Percentiles rank a stretch among this genome's conserved stretches.
Conservation (phyloP, 2,888 invertebrate species). For the Luffia ferchaultella region DNA sequence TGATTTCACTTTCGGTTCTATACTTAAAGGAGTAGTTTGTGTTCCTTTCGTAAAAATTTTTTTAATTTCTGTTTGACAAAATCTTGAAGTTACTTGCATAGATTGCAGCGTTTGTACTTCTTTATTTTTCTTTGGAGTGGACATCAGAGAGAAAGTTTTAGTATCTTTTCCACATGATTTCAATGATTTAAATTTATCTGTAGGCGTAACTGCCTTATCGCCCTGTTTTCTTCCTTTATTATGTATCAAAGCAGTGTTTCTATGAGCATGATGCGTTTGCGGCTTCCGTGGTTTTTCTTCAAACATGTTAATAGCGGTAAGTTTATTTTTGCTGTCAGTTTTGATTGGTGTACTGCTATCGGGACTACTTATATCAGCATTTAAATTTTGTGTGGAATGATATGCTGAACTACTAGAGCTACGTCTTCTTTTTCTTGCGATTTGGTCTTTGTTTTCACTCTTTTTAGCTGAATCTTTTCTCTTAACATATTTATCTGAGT, state of each 20-base stretch:
- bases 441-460: slow-evolving; percentile 17
- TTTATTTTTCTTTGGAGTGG: neutral
- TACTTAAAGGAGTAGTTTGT: slow-evolving; percentile 16
- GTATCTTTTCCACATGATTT: neutral
- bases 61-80: slow-evolving; percentile 17
- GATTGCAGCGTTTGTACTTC: neutral
- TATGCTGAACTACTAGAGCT: slow-evolving; percentile 27
- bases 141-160: neutral
- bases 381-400: slow-evolving; percentile 36
- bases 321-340: slow-evolving; percentile 34
- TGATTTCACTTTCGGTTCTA: slow-evolving; percentile 16
- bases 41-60: slow-evolving; percentile 23
- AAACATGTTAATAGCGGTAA: slow-evolving; percentile 51
- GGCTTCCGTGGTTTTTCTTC: slow-evolving; percentile 35
- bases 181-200: neutral
- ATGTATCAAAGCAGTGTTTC: slow-evolving; percentile 32
- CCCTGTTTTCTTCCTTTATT: neutral
- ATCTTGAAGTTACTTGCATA: neutral
- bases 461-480: slow-evolving; percentile 34
- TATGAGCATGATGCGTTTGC: slow-evolving; percentile 32
- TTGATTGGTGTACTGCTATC: slow-evolving; percentile 22
- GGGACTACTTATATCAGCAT: slow-evolving; percentile 23
- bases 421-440: slow-evolving; percentile 24
- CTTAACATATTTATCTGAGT: slow-evolving; percentile 49
- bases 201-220: neutral